Evolutionary conservation across 2,888 invertebrate genomes (phyloP).

Genomic region (Allygus modestus): DNA sequence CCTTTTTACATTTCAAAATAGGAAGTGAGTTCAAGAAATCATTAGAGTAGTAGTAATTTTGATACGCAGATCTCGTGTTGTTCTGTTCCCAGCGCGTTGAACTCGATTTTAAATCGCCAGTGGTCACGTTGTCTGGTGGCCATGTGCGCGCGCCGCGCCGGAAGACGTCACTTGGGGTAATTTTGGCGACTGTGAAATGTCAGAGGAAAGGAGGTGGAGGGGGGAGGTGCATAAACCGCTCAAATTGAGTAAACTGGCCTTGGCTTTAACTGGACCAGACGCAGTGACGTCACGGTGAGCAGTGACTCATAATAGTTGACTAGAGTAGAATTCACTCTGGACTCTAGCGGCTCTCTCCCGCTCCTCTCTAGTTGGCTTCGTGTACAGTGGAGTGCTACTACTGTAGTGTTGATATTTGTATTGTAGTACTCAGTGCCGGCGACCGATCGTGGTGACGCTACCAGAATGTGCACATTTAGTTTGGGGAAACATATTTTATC

Average conservation of each 20-base stretch:
- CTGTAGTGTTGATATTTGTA: too few species aligned
- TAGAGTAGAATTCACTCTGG: too few species aligned
- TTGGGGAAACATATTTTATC: too few species aligned
- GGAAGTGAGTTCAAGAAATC: too few species aligned
- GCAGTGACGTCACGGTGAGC: constrained; percentile 25
- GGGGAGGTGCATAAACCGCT: not conserved
- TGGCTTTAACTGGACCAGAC: constrained; percentile 42
- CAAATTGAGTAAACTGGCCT: constrained; percentile 33
- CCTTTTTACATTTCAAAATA: too few species aligned
- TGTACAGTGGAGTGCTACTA: too few species aligned
- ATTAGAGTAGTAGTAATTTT: too few species aligned
- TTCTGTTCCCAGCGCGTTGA: not conserved
- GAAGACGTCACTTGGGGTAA: not conserved
- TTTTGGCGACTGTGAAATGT: constrained; percentile 16
- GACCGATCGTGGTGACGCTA: too few species aligned
- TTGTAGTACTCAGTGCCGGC: too few species aligned
- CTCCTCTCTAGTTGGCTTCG: too few species aligned
- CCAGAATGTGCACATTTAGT: too few species aligned
- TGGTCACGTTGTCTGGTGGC: constrained; percentile 15
- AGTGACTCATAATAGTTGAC: constrained; percentile 2
- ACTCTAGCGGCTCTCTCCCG: not conserved
- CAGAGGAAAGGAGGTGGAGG: not conserved
- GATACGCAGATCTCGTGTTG: too few species aligned
- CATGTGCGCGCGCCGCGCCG: constrained; percentile 24
- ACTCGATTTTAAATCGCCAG: not conserved